phyloP scores from a whole-genome alignment of 2,888 invertebrate genomes.

The Myopa testacea region DNA sequence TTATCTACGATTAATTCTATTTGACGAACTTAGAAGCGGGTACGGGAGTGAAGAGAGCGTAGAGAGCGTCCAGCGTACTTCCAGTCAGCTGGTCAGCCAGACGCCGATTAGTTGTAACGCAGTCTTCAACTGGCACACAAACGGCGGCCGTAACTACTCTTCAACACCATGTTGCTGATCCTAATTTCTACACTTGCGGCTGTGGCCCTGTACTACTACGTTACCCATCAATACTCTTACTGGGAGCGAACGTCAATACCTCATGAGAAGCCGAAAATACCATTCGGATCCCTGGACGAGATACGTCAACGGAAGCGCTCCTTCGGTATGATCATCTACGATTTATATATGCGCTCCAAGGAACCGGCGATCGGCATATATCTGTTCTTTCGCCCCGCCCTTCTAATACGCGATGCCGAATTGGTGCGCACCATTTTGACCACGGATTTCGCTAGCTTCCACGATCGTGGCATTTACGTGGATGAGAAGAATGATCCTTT shows the following conservation, averaged over 20 bases:
- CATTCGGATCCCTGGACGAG: conserved; percentile 74
- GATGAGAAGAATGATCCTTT: conserved; percentile 74
- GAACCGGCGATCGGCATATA: conserved; percentile 72
- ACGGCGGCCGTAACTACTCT: no score
- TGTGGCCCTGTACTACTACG: conserved; percentile 42
- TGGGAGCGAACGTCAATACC: conserved; percentile 73
- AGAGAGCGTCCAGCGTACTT: neutral
- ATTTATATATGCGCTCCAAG: conserved; percentile 70
- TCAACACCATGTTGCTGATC: conserved; percentile 49
- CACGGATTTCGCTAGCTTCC: conserved; percentile 75
- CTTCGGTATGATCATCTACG: conserved; percentile 74
- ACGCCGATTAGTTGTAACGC: neutral
- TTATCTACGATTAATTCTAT: no score
- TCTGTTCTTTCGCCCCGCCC: conserved; percentile 73
- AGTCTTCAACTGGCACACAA: neutral
- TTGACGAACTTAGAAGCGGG: no score
- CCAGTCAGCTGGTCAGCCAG: neutral
- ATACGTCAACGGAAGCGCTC: conserved; percentile 72
- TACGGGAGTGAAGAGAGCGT: no score
- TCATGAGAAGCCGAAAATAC: conserved; percentile 72
- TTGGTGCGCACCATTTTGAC: conserved; percentile 73
- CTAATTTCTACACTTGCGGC: conserved; percentile 44
- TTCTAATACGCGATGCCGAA: conserved; percentile 74
- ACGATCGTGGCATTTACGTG: conserved; percentile 74
- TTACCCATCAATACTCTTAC: conserved; percentile 58